phyloP scores from a whole-genome alignment of 2,797 vertebrate species.

The Anguilla anguilla region DNA sequence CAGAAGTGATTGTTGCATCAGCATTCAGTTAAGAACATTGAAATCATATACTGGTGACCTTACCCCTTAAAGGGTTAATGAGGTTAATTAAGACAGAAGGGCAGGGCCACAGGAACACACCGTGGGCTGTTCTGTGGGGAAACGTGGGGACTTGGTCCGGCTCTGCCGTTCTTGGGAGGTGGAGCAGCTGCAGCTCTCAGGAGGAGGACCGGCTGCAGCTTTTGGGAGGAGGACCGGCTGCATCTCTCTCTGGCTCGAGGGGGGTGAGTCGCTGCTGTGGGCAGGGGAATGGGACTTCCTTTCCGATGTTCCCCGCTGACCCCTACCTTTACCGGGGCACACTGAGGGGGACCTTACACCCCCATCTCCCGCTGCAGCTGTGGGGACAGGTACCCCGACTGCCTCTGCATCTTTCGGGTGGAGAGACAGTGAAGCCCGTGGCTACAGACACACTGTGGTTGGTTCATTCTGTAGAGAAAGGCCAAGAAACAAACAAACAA shows the following conservation, averaged over 20 bases:
- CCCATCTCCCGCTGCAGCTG: slow-evolving; percentile 67
- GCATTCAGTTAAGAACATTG: no score
- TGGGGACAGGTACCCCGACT: slow-evolving; percentile 65
- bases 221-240: no score
- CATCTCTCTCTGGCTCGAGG: slow-evolving; percentile 59
- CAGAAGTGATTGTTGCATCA: no score
- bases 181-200: slow-evolving; percentile 81
- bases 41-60: no score
- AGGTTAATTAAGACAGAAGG: no score
- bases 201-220: slow-evolving; percentile 42
- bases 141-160: slow-evolving; percentile 83
- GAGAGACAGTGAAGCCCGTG: slow-evolving; percentile 70
- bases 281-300: slow-evolving; percentile 76
- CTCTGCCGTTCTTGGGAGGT: slow-evolving; percentile 70
- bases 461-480: slow-evolving; percentile 76
- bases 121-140: slow-evolving; percentile 77
- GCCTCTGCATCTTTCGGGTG: slow-evolving; percentile 68
- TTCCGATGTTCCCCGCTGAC: slow-evolving; percentile 70
- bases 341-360: slow-evolving; percentile 66
- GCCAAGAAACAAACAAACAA: slow-evolving; percentile 60
- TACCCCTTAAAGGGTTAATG: no score
- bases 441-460: slow-evolving; percentile 72
- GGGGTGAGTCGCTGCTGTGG: slow-evolving; percentile 87
- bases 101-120: slow-evolving; percentile 68
- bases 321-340: slow-evolving; percentile 70